Conservation (phyloP, 2,888 invertebrate genomes). For the Nysson spinosus region DNA sequence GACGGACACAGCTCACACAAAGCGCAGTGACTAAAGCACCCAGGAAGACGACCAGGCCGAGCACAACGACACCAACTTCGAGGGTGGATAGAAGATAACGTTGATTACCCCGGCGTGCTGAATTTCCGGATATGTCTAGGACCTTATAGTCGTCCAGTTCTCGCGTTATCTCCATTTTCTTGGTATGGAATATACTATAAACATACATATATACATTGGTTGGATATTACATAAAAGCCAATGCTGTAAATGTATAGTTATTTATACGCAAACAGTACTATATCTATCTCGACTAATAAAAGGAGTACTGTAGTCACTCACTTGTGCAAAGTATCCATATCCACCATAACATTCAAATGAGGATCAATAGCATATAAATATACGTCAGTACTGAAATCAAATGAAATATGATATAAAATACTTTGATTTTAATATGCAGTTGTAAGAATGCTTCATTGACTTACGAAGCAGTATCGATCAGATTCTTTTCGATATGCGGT, state of each 20-base stretch:
- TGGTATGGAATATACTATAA: slow-evolving; percentile 82
- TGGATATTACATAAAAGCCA: too few species aligned
- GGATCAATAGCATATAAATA: slow-evolving; percentile 92
- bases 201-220: slow-evolving; percentile 31
- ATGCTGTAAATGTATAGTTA: too few species aligned
- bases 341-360: slow-evolving; percentile 87
- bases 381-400: slow-evolving; percentile 84
- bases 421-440: background rate
- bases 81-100: slow-evolving; percentile 82
- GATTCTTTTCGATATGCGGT: slow-evolving; percentile 83
- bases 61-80: slow-evolving; percentile 88
- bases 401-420: background rate
- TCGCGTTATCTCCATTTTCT: slow-evolving; percentile 82
- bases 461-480: slow-evolving; percentile 84
- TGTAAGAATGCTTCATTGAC: slow-evolving; percentile 65
- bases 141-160: slow-evolving; percentile 84
- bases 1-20: slow-evolving; percentile 86
- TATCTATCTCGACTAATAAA: background rate
- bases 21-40: slow-evolving; percentile 89
- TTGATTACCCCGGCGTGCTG: slow-evolving; percentile 75
- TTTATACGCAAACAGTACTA: background rate
- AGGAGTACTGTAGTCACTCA: slow-evolving; percentile 77
- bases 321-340: slow-evolving; percentile 88
- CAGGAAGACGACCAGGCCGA: slow-evolving; percentile 89
- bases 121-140: slow-evolving; percentile 81